phyloP scores from a whole-genome alignment of 2,888 invertebrate species.

The Sarcophaga subvicina region DNA sequence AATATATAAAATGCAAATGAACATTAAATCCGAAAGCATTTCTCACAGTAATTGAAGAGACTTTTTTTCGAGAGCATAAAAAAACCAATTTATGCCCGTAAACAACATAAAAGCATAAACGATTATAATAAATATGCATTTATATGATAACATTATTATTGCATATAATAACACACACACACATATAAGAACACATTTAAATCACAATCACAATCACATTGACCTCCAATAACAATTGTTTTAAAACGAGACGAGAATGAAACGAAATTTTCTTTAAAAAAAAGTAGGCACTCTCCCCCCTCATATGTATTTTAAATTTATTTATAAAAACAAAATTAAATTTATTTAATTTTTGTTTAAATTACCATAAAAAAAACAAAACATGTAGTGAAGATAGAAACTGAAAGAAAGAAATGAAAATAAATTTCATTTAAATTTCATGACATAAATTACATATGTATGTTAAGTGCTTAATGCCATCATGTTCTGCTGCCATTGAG shows the following conservation, averaged over 20 bases:
- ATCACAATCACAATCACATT: constrained; percentile 39
- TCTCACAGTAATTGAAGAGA: constrained; percentile 42
- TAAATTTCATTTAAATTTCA: constrained; percentile 56
- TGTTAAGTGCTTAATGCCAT: constrained; percentile 11
- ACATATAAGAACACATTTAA: neutral
- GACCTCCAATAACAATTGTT: constrained; percentile 48
- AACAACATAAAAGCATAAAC: neutral
- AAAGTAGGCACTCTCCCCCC: neutral
- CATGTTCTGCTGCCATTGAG: neutral
- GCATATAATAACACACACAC: neutral
- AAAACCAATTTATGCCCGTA: neutral
- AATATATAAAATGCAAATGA: neutral
- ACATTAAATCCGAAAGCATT: neutral
- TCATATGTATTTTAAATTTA: neutral
- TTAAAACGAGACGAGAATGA: neutral
- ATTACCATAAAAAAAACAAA: neutral
- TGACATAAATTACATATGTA: constrained; percentile 49
- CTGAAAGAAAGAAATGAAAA: neutral
- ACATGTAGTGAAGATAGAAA: too few species aligned
- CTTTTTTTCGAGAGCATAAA: too few species aligned
- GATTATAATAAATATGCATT: neutral
- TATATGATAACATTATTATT: neutral
- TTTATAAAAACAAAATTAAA: neutral
- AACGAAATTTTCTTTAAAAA: neutral
- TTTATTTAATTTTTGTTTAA: neutral